These are phyloP conservation scores for Lophotriccus pileatus DNA, from an alignment of 2,797 vertebrate species.

Conservation along the genomic window DNA sequence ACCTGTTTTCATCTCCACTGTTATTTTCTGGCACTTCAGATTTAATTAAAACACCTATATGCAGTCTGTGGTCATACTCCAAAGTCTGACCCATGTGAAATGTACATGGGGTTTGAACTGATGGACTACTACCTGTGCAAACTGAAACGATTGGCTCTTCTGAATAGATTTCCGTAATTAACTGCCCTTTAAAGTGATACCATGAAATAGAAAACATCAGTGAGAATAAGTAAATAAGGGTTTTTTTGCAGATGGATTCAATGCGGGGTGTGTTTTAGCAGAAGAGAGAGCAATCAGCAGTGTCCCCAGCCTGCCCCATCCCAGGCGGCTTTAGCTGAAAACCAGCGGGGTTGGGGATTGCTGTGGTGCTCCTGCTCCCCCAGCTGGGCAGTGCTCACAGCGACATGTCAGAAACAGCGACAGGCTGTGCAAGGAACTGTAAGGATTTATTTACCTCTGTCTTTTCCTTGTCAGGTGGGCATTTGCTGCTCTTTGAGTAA, in stretches of 20 bases:
- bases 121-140: background rate
- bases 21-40: background rate
- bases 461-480: background rate
- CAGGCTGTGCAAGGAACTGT: background rate
- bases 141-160: background rate
- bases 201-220: background rate
- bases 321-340: background rate
- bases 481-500: background rate
- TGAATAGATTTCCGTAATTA: background rate
- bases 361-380: constrained; percentile 12
- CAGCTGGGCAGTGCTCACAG: background rate
- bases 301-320: background rate
- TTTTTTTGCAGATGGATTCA: background rate
- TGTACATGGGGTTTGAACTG: background rate
- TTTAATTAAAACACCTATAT: background rate
- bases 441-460: background rate
- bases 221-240: background rate
- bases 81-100: background rate
- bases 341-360: background rate
- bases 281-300: background rate
- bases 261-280: background rate
- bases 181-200: background rate
- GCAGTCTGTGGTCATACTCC: background rate
- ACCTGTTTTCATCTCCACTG: background rate
- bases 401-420: background rate